Base-by-base conservation (phyloP, 2,113 vertebrate species). In the Taxidea taxus region DNA sequence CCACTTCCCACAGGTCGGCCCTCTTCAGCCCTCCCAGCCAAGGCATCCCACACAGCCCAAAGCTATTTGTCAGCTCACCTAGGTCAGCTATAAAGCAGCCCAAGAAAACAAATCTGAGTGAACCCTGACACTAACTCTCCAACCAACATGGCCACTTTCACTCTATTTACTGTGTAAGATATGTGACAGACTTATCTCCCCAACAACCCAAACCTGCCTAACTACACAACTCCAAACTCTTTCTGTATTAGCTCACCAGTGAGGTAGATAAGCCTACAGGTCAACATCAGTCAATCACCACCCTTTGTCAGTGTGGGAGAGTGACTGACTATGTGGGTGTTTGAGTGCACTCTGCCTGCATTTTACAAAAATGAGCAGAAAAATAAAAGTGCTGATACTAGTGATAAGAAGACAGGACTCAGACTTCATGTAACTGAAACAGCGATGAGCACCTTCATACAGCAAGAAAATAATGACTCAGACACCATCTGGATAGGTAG, bases 311-410 rank as follows among this genome's bases (percentile, higher is more conserved):
- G 62, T 11, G 77, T 2, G 16, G 49, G 3, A 68, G 18, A 64
- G 23, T 42, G 51, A 25, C 18, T 42, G 51, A 25, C 18, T 14
- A 62, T 15, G 37, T 4, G 13, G 4, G 25, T n/a, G 47, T 80
- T 80, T 94, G 14, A 58, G 58, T 47, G 20, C 75, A 87, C 56
- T 80, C 34, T 95, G 31, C 37, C 75, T 20, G 3, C 11, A 10
- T 87, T 78, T 81, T 64, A 51, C 31, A 70, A 87, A 92, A 92
- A 93, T 42, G 10, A 90, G 77, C 16, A 64, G 51, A 90, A 96
- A 94, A 93, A 72, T 58, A 56, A 74, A 95, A 87, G 39, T 42
- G 66, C n/a, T 16, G n/a, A 77, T 27, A 51, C 44, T 89, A 91
- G 42, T 16, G 84, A 77, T 42, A 31, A 70, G 31, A 56, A 51